A percentile compares a stretch with the other conserved stretches of the same genome.
Evolutionary conservation across 30 jellyfish, hydroid and myxozoan genomes (phyloP).

Genomic region (Pseudorhiza aurosa): DNA sequence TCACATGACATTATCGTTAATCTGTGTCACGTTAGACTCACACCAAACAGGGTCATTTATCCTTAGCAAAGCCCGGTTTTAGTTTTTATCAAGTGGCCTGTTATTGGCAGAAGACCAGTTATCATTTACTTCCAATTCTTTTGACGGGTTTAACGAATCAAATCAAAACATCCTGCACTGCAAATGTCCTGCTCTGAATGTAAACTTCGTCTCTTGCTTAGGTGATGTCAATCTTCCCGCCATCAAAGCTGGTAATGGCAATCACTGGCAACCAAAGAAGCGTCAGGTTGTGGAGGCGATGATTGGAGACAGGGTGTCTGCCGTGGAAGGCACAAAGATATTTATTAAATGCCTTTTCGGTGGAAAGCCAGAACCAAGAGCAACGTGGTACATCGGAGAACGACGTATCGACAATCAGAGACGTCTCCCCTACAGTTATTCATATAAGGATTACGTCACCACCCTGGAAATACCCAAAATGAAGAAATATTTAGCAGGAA

Average conservation of each 20-base stretch:
- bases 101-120: too few relatives aligned
- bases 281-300: constrained; percentile 17
- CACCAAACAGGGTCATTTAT: too few relatives aligned
- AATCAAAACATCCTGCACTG: too few relatives aligned
- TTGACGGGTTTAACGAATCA: too few relatives aligned
- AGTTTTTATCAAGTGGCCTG: too few relatives aligned
- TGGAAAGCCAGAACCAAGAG: constrained; percentile 88
- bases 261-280: constrained; percentile 65
- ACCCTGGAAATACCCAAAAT: constrained; percentile 46
- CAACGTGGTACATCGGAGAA: constrained; percentile 68
- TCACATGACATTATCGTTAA: too few relatives aligned
- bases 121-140: too few relatives aligned
- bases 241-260: constrained; percentile 61
- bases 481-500: constrained; percentile 48
- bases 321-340: constrained; percentile 64
- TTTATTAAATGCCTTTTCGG: constrained; percentile 54
- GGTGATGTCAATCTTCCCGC: constrained; percentile 14
- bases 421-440: constrained; percentile 18
- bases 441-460: constrained; percentile 61
- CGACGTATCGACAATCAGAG: constrained; percentile 53
- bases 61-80: too few relatives aligned
- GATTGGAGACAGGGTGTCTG: constrained; percentile 81
- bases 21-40: too few relatives aligned
- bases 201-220: too few relatives aligned
- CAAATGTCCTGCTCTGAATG: too few relatives aligned